Evolutionary conservation across 2,888 invertebrate species (phyloP).

Genomic region (Perizoma affinitatum): DNA sequence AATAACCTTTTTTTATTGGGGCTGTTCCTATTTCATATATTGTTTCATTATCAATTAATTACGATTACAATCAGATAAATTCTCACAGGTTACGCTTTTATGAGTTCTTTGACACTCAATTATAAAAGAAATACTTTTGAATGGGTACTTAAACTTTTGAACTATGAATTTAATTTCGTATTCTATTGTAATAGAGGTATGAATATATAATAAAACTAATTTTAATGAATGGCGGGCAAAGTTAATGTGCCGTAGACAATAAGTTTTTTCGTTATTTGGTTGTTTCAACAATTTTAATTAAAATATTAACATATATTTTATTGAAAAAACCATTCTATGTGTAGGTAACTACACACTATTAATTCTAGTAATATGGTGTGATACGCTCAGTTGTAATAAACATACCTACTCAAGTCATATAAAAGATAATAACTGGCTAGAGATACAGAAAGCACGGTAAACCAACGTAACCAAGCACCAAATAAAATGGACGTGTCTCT

Average conservation of each 20-base stretch:
- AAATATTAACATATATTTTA: neutral
- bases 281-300: slow-evolving; percentile 12
- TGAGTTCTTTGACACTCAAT: slow-evolving; percentile 42
- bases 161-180: slow-evolving; percentile 36
- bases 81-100: slow-evolving; percentile 39
- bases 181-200: slow-evolving; percentile 36
- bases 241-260: slow-evolving; percentile 30
- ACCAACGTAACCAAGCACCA: no score
- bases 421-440: no score
- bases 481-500: no score
- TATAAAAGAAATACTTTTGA: slow-evolving; percentile 39
- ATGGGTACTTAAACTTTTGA: slow-evolving; percentile 43
- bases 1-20: neutral
- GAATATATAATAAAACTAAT: slow-evolving; percentile 29
- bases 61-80: slow-evolving; percentile 37
- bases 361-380: no score
- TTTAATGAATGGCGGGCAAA: slow-evolving; percentile 33
- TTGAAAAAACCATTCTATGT: no score
- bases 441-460: no score
- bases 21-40: slow-evolving; percentile 6
- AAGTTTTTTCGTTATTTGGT: slow-evolving; percentile 22
- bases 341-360: no score
- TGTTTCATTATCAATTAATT: slow-evolving; percentile 25
- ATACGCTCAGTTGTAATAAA: no score
- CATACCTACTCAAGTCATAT: no score